A percentile compares a stretch with the other conserved stretches of the same genome.
phyloP scores from a whole-genome alignment of 1,140 invertebrate species.

The Microplitis mediator region DNA sequence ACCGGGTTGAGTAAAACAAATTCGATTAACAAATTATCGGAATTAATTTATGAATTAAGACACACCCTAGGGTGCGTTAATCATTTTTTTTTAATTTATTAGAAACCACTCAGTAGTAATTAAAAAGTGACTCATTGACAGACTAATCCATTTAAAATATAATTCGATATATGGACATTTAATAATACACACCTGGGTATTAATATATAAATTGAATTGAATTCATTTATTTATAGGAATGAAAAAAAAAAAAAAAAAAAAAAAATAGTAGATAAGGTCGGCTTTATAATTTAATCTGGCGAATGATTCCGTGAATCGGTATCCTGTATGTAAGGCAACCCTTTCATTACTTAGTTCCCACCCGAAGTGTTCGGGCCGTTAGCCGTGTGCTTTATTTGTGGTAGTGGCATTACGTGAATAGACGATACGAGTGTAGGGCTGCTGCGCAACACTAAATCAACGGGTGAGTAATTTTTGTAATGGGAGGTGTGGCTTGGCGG shows the following conservation, averaged over 20 bases:
- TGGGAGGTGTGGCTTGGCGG: constrained; percentile 62
- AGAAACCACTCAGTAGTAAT: constrained; percentile 22
- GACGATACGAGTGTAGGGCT: constrained; percentile 34
- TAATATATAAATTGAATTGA: not conserved
- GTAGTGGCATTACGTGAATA: constrained; percentile 28
- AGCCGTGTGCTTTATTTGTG: not conserved
- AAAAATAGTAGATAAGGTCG: constrained; percentile 28
- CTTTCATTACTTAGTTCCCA: constrained; percentile 62
- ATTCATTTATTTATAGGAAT: not conserved
- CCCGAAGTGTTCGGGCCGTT: constrained; percentile 19
- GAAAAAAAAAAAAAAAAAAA: not conserved
- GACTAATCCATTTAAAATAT: not conserved
- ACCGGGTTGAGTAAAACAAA: constrained; percentile 9
- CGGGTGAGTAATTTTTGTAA: constrained; percentile 64
- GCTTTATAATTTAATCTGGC: constrained; percentile 64
- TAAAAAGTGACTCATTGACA: constrained; percentile 45
- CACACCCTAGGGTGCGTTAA: constrained; percentile 24
- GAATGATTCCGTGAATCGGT: constrained; percentile 63
- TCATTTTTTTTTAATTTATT: constrained; percentile 25
- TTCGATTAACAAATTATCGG: constrained; percentile 24
- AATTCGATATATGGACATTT: not conserved
- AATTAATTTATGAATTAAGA: constrained; percentile 11
- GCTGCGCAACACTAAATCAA: constrained; percentile 61
- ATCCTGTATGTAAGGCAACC: constrained; percentile 50
- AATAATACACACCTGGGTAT: too few species aligned